A percentile compares a stretch with the other conserved stretches of the same genome.
These are phyloP conservation scores for Schrankia costaestrigalis DNA, from an alignment of 2,888 invertebrate species.

Conservation along the genomic window DNA sequence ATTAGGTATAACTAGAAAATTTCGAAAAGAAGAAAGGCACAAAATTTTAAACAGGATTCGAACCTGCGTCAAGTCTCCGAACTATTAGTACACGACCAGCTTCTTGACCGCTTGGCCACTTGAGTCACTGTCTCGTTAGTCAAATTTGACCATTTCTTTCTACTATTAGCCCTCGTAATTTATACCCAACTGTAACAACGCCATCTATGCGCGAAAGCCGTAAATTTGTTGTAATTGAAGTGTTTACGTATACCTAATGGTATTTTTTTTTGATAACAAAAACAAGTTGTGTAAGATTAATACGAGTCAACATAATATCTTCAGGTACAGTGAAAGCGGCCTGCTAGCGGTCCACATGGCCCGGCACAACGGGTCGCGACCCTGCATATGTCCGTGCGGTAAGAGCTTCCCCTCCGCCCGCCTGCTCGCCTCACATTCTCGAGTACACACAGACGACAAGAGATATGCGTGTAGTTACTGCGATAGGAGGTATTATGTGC, in stretches of 20 bases:
- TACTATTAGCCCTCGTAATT: too few relatives aligned
- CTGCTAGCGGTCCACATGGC: conserved; percentile 55
- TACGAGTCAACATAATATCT: background rate
- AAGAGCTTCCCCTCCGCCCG: conserved; percentile 63
- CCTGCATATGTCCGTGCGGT: conserved; percentile 65
- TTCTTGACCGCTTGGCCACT: too few relatives aligned
- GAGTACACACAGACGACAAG: conserved; percentile 75
- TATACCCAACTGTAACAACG: too few relatives aligned
- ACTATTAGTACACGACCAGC: too few relatives aligned
- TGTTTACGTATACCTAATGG: too few relatives aligned
- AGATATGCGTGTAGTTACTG: conserved; percentile 78
- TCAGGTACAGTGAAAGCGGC: conserved; percentile 53
- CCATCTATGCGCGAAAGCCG: too few relatives aligned
- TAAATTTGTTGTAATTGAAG: too few relatives aligned
- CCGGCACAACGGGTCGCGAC: conserved; percentile 59
- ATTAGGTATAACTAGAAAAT: background rate
- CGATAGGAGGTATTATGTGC: conserved; percentile 62
- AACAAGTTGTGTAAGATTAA: background rate
- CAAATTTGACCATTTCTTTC: too few relatives aligned
- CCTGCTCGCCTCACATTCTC: conserved; percentile 74
- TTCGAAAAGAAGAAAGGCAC: background rate
- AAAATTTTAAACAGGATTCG: background rate
- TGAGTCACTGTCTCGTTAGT: too few relatives aligned
- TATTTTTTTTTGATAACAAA: too few relatives aligned
- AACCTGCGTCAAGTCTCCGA: too few relatives aligned